A percentile compares a stretch with the other conserved stretches of the same genome.
phyloP scores from a whole-genome alignment of 2,888 invertebrate genomes.

The Drosophila maculinotata region DNA sequence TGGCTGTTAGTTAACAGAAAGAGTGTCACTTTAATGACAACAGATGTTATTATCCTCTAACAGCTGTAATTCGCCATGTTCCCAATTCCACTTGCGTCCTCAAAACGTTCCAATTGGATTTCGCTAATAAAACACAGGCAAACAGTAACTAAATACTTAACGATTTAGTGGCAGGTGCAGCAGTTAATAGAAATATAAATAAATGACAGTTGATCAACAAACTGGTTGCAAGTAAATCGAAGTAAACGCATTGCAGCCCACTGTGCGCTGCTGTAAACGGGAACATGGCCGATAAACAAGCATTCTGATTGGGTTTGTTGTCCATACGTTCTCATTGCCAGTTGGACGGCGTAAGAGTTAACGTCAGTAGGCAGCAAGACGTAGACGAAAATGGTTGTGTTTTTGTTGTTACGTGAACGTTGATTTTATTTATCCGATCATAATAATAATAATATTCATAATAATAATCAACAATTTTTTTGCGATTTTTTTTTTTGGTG shows the following conservation, averaged over 20 bases:
- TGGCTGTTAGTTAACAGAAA: conserved; percentile 36
- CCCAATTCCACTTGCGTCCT: conserved; percentile 21
- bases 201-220: background rate
- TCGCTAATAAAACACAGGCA: background rate
- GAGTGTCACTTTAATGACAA: conserved; percentile 9
- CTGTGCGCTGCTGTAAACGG: conserved; percentile 52
- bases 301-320: conserved; percentile 61
- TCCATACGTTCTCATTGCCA: conserved; percentile 64
- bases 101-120: background rate
- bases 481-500: conserved; percentile 52
- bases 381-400: conserved; percentile 83
- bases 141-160: too few relatives aligned
- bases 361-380: conserved; percentile 78
- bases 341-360: conserved; percentile 61
- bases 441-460: conserved; percentile 30
- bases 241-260: conserved; percentile 21
- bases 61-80: conserved; percentile 43
- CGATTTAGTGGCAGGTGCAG: background rate
- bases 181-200: background rate
- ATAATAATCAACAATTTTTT: conserved; percentile 45
- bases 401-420: conserved; percentile 78
- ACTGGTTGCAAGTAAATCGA: background rate
- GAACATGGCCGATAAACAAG: conserved; percentile 60
- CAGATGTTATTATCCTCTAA: conserved; percentile 43
- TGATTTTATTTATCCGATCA: conserved; percentile 64